Conservation (phyloP, 2,888 invertebrate genomes). For the Drosophila pegasa region DNA sequence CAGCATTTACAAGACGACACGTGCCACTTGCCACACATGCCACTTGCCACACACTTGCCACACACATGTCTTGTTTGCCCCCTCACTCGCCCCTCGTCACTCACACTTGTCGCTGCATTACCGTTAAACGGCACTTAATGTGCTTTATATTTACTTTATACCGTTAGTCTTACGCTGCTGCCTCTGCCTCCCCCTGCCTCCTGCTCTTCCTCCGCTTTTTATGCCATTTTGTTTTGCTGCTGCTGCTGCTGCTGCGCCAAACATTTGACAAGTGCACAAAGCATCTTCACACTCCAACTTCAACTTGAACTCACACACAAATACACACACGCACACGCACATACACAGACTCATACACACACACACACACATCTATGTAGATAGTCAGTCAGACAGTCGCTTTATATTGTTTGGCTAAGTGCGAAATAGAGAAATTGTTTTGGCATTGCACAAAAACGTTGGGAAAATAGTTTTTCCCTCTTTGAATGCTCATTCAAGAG, state of each 20-base stretch:
- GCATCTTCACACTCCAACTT: conserved; percentile 8
- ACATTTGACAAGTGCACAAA: conserved; percentile 60
- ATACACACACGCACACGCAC: conserved; percentile 9
- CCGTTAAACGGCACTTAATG: conserved; percentile 77
- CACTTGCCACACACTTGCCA: conserved; percentile 4
- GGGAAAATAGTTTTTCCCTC: conserved; percentile 4
- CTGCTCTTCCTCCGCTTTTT: conserved; percentile 1
- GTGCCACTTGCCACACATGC: conserved; percentile 24
- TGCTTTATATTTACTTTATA: conserved; percentile 70
- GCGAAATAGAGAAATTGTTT: conserved; percentile 52
- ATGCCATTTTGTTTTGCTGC: conserved; percentile 13
- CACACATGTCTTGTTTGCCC: neutral
- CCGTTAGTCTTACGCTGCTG: conserved; percentile 18
- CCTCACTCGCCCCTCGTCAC: no score
- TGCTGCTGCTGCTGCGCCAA: conserved; percentile 26
- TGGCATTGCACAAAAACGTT: conserved; percentile 29
- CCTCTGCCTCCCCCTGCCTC: neutral
- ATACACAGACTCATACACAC: neutral
- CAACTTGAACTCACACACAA: neutral
- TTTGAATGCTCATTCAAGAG: no score
- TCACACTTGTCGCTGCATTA: no score
- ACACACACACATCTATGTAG: conserved; percentile 7
- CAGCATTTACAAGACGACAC: conserved; percentile 50
- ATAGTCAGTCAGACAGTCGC: conserved; percentile 13
- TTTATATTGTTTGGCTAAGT: conserved; percentile 53